Percentiles rank a stretch among this genome's conserved stretches.
These are phyloP conservation scores for Gyrodactylus salaris DNA, from an alignment of 1,140 invertebrate species.

Conservation along the genomic window DNA sequence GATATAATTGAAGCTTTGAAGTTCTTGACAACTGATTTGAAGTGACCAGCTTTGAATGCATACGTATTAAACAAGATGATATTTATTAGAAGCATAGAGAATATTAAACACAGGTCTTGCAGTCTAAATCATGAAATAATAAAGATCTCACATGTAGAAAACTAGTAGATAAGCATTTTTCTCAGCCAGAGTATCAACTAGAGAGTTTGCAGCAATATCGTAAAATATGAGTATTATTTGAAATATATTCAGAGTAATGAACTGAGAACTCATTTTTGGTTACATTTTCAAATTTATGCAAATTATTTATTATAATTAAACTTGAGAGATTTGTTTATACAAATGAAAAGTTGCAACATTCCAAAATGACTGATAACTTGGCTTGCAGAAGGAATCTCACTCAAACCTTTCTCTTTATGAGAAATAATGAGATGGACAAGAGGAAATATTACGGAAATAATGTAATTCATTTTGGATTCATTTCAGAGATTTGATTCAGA, in stretches of 20 bases:
- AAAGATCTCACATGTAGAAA: background rate
- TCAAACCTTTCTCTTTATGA: constrained; percentile 1
- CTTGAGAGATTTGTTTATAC: too few relatives aligned
- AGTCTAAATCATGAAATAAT: background rate
- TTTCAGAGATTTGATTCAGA: background rate
- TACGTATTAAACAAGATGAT: background rate
- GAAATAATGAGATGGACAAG: constrained; percentile 1
- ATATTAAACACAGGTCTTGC: background rate
- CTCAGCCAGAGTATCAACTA: background rate
- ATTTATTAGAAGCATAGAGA: background rate
- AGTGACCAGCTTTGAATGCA: background rate
- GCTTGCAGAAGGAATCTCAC: background rate
- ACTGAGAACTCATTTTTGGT: too few relatives aligned
- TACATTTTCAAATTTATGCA: too few relatives aligned
- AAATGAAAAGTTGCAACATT: too few relatives aligned
- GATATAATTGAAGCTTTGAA: background rate
- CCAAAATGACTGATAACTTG: too few relatives aligned
- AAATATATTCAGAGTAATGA: background rate
- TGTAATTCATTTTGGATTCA: background rate
- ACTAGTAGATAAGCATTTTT: background rate
- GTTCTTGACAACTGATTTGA: background rate
- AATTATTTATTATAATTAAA: too few relatives aligned
- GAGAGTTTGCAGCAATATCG: background rate
- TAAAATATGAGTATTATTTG: background rate
- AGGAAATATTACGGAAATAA: background rate